phyloP scores from a whole-genome alignment of 1,140 invertebrate species.

The Bacillus rossius region DNA sequence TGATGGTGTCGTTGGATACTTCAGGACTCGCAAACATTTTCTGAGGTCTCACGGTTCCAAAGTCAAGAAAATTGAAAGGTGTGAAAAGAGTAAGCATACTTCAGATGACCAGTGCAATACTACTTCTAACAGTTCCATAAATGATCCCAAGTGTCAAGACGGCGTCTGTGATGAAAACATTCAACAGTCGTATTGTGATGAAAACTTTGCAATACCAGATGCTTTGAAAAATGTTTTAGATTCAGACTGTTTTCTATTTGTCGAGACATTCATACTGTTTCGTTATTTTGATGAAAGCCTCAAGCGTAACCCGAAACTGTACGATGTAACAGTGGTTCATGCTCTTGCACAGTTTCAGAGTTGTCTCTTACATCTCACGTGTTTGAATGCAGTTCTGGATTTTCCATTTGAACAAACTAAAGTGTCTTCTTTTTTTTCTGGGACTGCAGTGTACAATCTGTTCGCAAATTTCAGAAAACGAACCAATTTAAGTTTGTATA shows the following conservation, averaged over 20 bases:
- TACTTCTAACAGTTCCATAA: background rate
- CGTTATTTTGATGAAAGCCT: slow-evolving; percentile 57
- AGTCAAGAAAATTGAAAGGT: background rate
- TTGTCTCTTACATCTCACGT: slow-evolving; percentile 52
- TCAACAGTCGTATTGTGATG: no score
- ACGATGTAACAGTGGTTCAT: slow-evolving; percentile 54
- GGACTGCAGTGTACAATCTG: slow-evolving; percentile 68
- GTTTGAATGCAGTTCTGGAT: slow-evolving; percentile 58
- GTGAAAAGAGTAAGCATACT: background rate
- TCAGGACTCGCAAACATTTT: slow-evolving; percentile 15
- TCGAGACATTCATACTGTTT: slow-evolving; percentile 34
- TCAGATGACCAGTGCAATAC: background rate
- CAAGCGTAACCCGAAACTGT: slow-evolving; percentile 51
- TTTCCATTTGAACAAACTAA: slow-evolving; percentile 47
- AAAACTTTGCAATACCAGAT: background rate
- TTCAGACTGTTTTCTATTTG: slow-evolving; percentile 1
- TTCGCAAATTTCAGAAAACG: slow-evolving; percentile 50
- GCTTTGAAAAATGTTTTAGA: slow-evolving; percentile 1
- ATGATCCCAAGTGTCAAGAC: no score
- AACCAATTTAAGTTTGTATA: slow-evolving; percentile 29
- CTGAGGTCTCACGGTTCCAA: slow-evolving; percentile 11
- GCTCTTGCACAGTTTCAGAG: slow-evolving; percentile 67
- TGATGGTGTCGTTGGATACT: slow-evolving; percentile 8
- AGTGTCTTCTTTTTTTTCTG: slow-evolving; percentile 57
- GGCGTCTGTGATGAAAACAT: no score